Evolutionary conservation across 92 coral and sea anemone genomes (phyloP), one percentile per base, ranked within the genome.

Genomic region (Phenganax marumi): DNA sequence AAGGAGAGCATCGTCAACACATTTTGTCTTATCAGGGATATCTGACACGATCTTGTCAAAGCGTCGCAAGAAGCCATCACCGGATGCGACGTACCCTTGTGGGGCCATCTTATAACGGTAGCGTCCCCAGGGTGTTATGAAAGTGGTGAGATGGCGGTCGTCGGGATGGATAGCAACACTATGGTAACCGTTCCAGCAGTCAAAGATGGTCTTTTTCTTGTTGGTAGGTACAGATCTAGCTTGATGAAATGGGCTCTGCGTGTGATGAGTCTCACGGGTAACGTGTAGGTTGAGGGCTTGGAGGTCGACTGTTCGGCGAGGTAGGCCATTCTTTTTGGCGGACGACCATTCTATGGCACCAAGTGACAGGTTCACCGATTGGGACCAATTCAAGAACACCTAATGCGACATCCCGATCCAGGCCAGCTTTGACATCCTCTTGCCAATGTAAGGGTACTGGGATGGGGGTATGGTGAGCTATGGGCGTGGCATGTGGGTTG

Each of bases 31-130:
- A 16, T 60, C 24, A 1, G 66, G 66, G 19, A 60, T 60, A 8
- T 60, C 66, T 8, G 90, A 76, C 72, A 87, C 87, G 47, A 87
- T 82, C 64, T 87, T 84, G 19, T 87, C 87, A 24, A 83, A 83
- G 0, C 82, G 79, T 66, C 86, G 17, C 1, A 86, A 87, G 86
- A 50, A 87, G 21, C 90, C 86, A 50, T 82, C 86, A 13, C 77
- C 89, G 1, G 91, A 33, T 33, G 43, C 43, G 5, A 33, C 5
- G 43, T 33, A 33, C 43, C 43, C 43, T 5, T 33, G 43, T 22
- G 91, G 91, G 33, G 91, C 91, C 6, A 88, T 84, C 76, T 73
- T 88, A 75, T 88, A 88, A 25, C 86, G 78, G 53, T 84, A 88
- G 49, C 84, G 83, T 3, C 88, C 88, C 88, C 88, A 88, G 43